A percentile compares a stretch with the other conserved stretches of the same genome.
These are phyloP conservation scores for Melangyna quadrimaculata DNA, from an alignment of 2,888 invertebrate genomes.

Conservation along the genomic window DNA sequence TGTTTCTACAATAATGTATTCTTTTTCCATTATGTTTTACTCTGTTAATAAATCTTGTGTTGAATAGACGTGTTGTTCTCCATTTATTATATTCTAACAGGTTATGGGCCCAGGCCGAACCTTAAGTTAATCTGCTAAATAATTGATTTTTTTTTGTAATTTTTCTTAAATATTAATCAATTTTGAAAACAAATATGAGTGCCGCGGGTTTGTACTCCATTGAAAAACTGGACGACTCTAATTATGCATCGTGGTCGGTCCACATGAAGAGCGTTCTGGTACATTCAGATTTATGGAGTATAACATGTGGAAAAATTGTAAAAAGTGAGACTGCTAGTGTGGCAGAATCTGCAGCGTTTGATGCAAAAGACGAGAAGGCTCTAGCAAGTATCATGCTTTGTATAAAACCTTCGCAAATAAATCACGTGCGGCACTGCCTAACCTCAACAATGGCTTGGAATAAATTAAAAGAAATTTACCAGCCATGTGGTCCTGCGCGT, in stretches of 20 bases:
- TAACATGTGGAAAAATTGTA: background rate
- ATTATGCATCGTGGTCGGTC: slow-evolving; percentile 9
- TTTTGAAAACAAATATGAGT: background rate
- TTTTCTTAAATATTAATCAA: background rate
- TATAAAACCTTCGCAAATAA: slow-evolving; percentile 56
- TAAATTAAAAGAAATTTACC: slow-evolving; percentile 50
- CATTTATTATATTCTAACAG: background rate
- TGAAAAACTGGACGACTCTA: slow-evolving; percentile 8
- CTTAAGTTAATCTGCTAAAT: background rate
- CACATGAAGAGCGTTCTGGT: slow-evolving; percentile 20
- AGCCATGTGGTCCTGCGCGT: slow-evolving; percentile 57
- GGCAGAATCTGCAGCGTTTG: background rate
- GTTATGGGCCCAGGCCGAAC: background rate
- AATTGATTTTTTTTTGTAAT: too few species aligned
- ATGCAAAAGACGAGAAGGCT: slow-evolving; percentile 57
- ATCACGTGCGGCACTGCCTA: slow-evolving; percentile 48
- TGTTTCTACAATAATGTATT: too few species aligned
- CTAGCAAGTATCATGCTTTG: slow-evolving; percentile 55
- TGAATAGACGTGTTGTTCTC: too few species aligned
- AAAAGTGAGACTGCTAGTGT: background rate
- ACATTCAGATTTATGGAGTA: background rate
- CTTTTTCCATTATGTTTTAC: too few species aligned
- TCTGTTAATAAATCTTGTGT: too few species aligned
- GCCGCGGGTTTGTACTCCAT: background rate
- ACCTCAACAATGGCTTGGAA: slow-evolving; percentile 46